Evolutionary conservation across 2,888 invertebrate genomes (phyloP).

Genomic region (Drosophila greeni): DNA sequence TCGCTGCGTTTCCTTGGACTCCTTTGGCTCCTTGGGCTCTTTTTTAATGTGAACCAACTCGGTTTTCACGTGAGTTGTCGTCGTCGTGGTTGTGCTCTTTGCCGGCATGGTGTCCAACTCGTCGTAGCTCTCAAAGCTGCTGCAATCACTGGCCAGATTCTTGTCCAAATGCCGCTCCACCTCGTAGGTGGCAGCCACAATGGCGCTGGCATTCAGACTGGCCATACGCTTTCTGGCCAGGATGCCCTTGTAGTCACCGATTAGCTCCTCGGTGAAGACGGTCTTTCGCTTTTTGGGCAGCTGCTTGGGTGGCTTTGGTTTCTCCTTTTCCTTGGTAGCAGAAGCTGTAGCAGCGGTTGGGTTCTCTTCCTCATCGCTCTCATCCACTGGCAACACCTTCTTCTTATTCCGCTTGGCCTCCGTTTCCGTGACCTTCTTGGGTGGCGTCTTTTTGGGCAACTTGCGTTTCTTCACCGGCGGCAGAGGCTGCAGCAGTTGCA

Average conservation of each 20-base stretch:
- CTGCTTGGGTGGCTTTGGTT: conserved; percentile 68
- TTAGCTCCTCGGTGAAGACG: conserved; percentile 79
- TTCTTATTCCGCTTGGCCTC: conserved; percentile 31
- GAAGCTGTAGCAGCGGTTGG: neutral
- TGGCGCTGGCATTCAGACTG: conserved; percentile 92
- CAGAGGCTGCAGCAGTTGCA: conserved; percentile 68
- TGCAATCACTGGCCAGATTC: conserved; percentile 76
- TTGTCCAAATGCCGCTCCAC: conserved; percentile 80
- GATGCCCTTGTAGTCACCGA: conserved; percentile 88
- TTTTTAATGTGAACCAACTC: conserved; percentile 32
- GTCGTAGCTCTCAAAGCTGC: conserved; percentile 77
- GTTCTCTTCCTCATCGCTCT: conserved; percentile 53
- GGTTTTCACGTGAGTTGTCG: conserved; percentile 1
- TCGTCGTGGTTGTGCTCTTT: conserved; percentile 2
- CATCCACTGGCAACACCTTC: conserved; percentile 35
- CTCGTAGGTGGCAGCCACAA: conserved; percentile 93
- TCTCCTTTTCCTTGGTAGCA: conserved; percentile 39
- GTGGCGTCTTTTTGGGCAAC: conserved; percentile 49
- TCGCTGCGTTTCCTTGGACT: conserved; percentile 19
- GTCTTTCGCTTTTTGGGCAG: conserved; percentile 79
- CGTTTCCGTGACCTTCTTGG: conserved; percentile 54
- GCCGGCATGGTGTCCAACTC: conserved; percentile 72
- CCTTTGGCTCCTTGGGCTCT: conserved; percentile 47
- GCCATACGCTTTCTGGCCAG: conserved; percentile 94
- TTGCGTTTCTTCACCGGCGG: conserved; percentile 70